Conservation (phyloP, 1,140 invertebrate species). For the Oscheius sp. region DNA sequence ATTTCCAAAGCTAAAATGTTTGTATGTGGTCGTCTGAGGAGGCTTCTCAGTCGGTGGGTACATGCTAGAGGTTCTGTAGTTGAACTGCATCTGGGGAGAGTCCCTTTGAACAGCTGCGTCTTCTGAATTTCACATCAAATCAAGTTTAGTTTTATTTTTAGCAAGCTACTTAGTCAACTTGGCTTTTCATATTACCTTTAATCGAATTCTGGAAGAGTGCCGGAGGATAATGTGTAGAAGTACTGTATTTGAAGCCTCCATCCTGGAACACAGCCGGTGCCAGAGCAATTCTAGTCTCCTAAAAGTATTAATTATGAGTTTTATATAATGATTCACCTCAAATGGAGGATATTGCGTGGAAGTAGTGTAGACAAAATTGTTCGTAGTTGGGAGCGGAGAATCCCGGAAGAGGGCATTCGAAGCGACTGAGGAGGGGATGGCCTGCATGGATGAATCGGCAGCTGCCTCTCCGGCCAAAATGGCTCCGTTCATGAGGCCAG, state of each 20-base stretch:
- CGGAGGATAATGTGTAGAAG: not conserved
- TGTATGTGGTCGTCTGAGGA: not conserved
- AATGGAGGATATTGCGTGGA: not conserved
- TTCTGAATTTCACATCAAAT: not conserved
- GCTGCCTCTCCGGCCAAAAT: conserved; percentile 1
- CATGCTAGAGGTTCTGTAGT: not conserved
- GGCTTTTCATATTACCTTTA: not conserved
- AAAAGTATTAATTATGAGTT: not conserved
- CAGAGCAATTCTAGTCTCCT: not conserved
- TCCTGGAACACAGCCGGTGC: not conserved
- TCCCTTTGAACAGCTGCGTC: not conserved
- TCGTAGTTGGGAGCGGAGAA: not conserved
- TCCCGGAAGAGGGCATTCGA: not conserved
- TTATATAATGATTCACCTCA: not conserved
- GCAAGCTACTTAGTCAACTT: not conserved
- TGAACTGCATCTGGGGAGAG: not conserved
- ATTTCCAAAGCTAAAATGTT: not conserved
- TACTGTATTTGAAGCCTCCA: not conserved
- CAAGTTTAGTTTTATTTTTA: too few species aligned
- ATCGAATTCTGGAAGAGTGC: not conserved
- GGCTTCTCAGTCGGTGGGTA: not conserved
- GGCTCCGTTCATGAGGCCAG: conserved; percentile 25
- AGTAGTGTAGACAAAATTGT: not conserved
- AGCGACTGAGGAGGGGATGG: not conserved
- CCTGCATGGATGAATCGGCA: conserved; percentile 1